These are phyloP conservation scores for Dolomedes plantarius DNA, from an alignment of 2,888 invertebrate species.

Conservation along the genomic window DNA sequence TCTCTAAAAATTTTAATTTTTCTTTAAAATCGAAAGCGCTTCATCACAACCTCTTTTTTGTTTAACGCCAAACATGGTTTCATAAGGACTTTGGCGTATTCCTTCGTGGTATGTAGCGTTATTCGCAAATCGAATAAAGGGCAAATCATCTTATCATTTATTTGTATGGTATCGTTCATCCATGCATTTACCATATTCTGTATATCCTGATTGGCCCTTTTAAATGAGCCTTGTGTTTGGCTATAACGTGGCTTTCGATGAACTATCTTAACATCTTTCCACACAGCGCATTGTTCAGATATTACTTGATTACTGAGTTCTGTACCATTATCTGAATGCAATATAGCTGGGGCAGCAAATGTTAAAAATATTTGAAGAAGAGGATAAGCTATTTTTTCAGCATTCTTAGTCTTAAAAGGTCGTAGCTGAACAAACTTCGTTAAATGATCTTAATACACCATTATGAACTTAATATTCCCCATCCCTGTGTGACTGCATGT, in stretches of 20 bases:
- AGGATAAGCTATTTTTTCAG: conserved; percentile 65
- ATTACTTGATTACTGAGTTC: conserved; percentile 67
- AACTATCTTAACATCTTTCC: too few relatives aligned
- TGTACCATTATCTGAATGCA: conserved; percentile 70
- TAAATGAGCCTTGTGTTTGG: too few relatives aligned
- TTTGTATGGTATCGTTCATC: conserved; percentile 62
- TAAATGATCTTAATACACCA: conserved; percentile 73
- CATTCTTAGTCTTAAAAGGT: conserved; percentile 71
- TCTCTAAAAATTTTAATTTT: too few relatives aligned
- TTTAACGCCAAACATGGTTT: conserved; percentile 40
- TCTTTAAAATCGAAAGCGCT: too few relatives aligned
- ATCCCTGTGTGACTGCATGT: conserved; percentile 72
- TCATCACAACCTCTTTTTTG: conserved; percentile 43
- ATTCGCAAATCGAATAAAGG: conserved; percentile 60
- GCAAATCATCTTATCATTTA: conserved; percentile 71
- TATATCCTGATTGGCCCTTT: too few relatives aligned
- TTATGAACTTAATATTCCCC: conserved; percentile 71
- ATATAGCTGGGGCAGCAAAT: conserved; percentile 68
- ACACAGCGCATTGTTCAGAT: conserved; percentile 33
- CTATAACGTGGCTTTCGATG: too few relatives aligned
- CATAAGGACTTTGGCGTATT: conserved; percentile 46
- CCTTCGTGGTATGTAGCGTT: conserved; percentile 58
- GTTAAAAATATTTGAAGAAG: conserved; percentile 68
- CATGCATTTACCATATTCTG: too few relatives aligned
- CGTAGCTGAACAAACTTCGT: conserved; percentile 73